phyloP scores from a whole-genome alignment of 2,888 invertebrate genomes.

The Onthophagus sagittarius region DNA sequence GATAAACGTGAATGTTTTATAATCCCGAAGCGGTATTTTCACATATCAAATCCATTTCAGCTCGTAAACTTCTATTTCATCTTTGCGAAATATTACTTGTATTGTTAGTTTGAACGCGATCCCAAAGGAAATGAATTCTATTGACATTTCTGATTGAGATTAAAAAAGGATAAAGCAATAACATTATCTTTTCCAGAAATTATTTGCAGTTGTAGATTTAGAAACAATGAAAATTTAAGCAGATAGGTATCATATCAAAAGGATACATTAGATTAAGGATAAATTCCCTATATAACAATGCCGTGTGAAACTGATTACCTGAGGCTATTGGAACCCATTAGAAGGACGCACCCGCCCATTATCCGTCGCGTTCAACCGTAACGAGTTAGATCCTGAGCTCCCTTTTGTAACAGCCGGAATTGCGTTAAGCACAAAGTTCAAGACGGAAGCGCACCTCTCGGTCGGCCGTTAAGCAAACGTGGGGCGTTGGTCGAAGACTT shows the following conservation, averaged over 20 bases:
- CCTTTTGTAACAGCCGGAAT: constrained; percentile 19
- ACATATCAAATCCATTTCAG: background rate
- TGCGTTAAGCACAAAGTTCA: constrained; percentile 23
- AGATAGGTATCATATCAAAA: background rate
- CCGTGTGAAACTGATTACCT: constrained; percentile 1
- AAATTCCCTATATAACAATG: background rate
- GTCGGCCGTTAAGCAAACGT: constrained; percentile 31
- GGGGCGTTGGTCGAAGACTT: constrained; percentile 22
- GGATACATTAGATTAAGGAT: background rate
- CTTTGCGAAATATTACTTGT: background rate
- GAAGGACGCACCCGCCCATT: background rate
- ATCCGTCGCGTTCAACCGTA: constrained; percentile 6
- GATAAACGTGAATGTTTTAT: background rate
- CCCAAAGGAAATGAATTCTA: too few relatives aligned
- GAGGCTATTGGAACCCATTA: constrained; percentile 1
- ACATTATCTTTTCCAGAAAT: too few relatives aligned
- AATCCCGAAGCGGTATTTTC: background rate
- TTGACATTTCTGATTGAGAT: too few relatives aligned
- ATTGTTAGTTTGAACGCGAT: background rate
- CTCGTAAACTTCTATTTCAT: background rate
- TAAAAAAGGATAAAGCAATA: too few relatives aligned
- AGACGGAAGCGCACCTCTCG: constrained; percentile 26
- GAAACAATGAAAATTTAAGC: background rate
- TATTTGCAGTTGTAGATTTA: too few relatives aligned
- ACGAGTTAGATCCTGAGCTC: constrained; percentile 20